phyloP scores from a whole-genome alignment of 2,888 invertebrate genomes.

The Drosophila helvetica region DNA sequence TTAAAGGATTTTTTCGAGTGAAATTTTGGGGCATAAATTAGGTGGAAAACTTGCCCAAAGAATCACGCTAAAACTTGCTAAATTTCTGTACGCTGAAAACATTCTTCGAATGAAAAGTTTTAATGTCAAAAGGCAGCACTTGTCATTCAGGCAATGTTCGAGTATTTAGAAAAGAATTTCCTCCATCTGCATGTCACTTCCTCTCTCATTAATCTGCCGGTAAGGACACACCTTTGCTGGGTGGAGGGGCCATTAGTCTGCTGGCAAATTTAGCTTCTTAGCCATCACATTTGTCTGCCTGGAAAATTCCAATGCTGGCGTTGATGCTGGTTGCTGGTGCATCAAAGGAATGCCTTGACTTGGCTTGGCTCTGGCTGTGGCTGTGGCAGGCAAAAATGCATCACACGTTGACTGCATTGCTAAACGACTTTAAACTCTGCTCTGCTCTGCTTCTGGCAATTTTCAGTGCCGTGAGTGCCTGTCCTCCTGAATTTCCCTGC shows the following conservation, averaged over 20 bases:
- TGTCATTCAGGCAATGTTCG: neutral
- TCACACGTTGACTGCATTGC: conserved; percentile 70
- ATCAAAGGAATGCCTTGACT: conserved; percentile 53
- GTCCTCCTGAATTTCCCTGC: neutral
- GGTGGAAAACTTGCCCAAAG: too few species aligned
- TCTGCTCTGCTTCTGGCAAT: conserved; percentile 28
- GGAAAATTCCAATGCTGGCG: conserved; percentile 39
- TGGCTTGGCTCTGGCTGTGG: neutral
- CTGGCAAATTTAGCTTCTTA: conserved; percentile 9
- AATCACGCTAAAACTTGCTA: too few species aligned
- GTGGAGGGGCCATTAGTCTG: conserved; percentile 31
- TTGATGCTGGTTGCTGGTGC: conserved; percentile 12
- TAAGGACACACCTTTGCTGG: neutral
- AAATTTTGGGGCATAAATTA: too few species aligned
- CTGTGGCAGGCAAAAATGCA: conserved; percentile 43
- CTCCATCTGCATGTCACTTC: neutral
- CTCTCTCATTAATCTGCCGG: neutral
- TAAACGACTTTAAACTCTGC: conserved; percentile 63
- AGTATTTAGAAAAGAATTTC: neutral
- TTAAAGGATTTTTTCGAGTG: neutral
- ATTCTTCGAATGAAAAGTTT: neutral
- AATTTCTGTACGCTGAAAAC: too few species aligned
- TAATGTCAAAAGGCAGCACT: conserved; percentile 5
- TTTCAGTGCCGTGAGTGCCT: conserved; percentile 28
- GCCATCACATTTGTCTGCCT: neutral